Evolutionary conservation across 2,113 vertebrate genomes (phyloP).

Genomic region (Microcebus lehilahytsara): DNA sequence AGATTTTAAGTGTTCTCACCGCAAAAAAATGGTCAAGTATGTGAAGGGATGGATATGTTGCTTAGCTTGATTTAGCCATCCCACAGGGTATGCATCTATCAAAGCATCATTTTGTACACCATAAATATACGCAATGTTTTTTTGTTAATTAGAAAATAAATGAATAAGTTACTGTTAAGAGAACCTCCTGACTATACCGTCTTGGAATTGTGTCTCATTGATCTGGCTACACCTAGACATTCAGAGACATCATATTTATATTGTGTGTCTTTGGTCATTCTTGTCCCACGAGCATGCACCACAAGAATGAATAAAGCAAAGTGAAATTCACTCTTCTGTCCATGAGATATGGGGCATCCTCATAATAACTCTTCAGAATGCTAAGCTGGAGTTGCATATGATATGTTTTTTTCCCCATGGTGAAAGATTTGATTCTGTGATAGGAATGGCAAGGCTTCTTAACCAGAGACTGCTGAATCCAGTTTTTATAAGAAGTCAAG

Average conservation of each 20-base stretch:
- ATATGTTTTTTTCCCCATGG: neutral
- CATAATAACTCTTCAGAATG: neutral
- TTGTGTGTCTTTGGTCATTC: fast-evolving
- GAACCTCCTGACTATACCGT: fast-evolving
- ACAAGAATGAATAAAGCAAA: neutral
- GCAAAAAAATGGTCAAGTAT: neutral
- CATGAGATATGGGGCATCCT: neutral
- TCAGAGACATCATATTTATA: fast-evolving
- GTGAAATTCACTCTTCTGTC: fast-evolving
- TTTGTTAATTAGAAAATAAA: neutral
- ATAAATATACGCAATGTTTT: neutral
- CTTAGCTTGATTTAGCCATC: neutral
- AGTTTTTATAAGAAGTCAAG: too few relatives aligned
- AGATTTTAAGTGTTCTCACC: neutral
- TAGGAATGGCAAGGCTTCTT: fast-evolving
- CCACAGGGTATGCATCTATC: neutral
- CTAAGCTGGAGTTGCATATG: fast-evolving
- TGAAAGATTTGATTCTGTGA: neutral
- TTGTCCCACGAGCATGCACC: fast-evolving
- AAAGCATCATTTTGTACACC: neutral
- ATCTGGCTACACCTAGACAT: fast-evolving
- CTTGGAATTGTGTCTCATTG: neutral
- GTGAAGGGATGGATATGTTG: neutral
- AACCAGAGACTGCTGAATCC: neutral
- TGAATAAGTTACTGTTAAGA: neutral